Evolutionary conservation across 2,113 vertebrate species (phyloP).

Genomic region (Protobothrops mucrosquamatus): DNA sequence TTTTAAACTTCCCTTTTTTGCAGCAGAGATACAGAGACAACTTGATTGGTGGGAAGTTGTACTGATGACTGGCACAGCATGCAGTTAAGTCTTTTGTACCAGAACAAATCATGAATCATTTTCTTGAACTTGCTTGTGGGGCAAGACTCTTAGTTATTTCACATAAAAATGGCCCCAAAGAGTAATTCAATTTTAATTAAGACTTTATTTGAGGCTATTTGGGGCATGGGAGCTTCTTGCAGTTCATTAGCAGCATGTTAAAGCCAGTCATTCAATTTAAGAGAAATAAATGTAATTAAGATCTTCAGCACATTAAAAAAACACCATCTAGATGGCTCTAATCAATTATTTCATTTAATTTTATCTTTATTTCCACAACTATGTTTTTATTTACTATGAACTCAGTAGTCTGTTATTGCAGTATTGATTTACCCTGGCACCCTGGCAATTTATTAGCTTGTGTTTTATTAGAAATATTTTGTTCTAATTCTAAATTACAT

Average conservation of each 20-base stretch:
- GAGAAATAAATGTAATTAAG: conserved; percentile 24
- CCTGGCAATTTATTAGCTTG: background rate
- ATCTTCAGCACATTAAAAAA: background rate
- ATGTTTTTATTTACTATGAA: conserved; percentile 12
- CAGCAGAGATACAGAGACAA: background rate
- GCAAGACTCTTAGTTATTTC: background rate
- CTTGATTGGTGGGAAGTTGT: background rate
- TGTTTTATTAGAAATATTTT: conserved; percentile 1
- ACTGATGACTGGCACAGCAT: background rate
- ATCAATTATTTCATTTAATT: conserved; percentile 30
- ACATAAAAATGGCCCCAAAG: background rate
- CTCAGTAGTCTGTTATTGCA: background rate
- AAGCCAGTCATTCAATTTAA: conserved; percentile 2
- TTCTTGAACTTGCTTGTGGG: background rate
- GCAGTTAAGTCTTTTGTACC: background rate
- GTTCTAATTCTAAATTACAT: background rate
- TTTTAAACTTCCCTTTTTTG: background rate
- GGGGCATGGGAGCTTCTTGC: background rate
- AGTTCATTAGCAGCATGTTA: conserved; percentile 12
- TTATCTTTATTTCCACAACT: conserved; percentile 13
- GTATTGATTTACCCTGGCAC: background rate
- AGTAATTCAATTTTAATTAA: conserved; percentile 5
- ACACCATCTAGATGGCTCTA: background rate
- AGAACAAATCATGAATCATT: background rate
- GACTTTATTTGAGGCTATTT: conserved; percentile 4